phyloP scores from a whole-genome alignment of 2,797 vertebrate species.

The Pseudochirops cupreus region DNA sequence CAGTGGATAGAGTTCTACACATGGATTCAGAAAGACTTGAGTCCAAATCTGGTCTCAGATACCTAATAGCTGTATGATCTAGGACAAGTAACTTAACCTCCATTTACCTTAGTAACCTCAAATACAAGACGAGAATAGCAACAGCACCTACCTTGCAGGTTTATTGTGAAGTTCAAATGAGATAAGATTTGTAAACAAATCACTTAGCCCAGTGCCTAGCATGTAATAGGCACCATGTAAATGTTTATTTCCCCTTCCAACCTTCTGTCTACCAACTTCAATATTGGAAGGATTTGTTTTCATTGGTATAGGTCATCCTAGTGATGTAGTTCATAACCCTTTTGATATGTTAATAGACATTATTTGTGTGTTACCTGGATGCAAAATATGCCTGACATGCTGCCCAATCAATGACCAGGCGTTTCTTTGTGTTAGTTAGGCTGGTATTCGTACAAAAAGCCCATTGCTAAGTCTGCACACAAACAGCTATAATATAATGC shows the following conservation, averaged over 20 bases:
- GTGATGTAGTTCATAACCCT: neutral
- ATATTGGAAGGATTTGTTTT: neutral
- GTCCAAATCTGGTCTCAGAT: neutral
- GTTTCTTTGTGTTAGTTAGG: neutral
- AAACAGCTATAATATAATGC: neutral
- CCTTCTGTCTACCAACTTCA: neutral
- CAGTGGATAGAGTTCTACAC: neutral
- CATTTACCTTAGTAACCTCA: neutral
- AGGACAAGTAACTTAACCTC: neutral
- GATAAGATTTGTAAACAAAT: neutral
- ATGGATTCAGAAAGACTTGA: neutral
- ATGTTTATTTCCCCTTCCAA: neutral
- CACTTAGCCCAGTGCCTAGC: neutral
- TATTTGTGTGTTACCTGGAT: neutral
- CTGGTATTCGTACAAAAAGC: neutral
- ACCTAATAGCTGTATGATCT: neutral
- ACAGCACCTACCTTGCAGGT: neutral
- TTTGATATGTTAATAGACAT: neutral
- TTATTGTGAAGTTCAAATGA: neutral
- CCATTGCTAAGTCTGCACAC: neutral
- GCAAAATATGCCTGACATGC: neutral
- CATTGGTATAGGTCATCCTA: neutral
- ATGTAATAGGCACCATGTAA: neutral
- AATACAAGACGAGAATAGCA: neutral
- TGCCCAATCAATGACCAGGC: neutral